Evolutionary conservation across 2,888 invertebrate genomes (phyloP).

Genomic region (Callimorpha dominula): DNA sequence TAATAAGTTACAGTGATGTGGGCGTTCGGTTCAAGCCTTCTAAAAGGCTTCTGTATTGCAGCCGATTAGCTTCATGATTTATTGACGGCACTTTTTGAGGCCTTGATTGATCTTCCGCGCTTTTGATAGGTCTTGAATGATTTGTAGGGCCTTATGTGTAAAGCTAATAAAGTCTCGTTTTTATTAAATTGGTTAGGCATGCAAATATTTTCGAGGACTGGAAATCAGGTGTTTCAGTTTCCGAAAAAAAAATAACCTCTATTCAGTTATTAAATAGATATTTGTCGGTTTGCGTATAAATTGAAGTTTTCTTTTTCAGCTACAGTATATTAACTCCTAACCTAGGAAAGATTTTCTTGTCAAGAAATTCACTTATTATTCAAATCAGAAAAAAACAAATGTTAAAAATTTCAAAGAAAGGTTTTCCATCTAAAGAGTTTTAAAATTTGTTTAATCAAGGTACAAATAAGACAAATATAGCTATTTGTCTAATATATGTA

Average conservation of each 20-base stretch:
- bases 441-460: background rate
- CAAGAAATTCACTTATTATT: background rate
- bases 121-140: constrained; percentile 38
- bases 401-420: background rate
- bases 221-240: background rate
- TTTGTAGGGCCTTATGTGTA: constrained; percentile 44
- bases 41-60: constrained; percentile 76
- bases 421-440: background rate
- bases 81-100: constrained; percentile 59
- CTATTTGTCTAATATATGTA: background rate
- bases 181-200: constrained; percentile 11
- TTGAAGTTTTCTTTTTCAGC: background rate
- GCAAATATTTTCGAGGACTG: background rate
- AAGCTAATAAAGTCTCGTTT: constrained; percentile 24
- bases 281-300: background rate
- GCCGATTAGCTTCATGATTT: constrained; percentile 76
- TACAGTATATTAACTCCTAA: background rate
- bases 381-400: background rate
- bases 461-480: background rate
- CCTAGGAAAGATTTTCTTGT: background rate
- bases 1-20: constrained; percentile 72
- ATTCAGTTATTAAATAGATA: background rate
- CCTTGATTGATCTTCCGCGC: constrained; percentile 43
- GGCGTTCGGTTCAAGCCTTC: constrained; percentile 57
- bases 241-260: background rate